phyloP scores from a whole-genome alignment of 2,888 invertebrate species.

The Hydraecia micacea region DNA sequence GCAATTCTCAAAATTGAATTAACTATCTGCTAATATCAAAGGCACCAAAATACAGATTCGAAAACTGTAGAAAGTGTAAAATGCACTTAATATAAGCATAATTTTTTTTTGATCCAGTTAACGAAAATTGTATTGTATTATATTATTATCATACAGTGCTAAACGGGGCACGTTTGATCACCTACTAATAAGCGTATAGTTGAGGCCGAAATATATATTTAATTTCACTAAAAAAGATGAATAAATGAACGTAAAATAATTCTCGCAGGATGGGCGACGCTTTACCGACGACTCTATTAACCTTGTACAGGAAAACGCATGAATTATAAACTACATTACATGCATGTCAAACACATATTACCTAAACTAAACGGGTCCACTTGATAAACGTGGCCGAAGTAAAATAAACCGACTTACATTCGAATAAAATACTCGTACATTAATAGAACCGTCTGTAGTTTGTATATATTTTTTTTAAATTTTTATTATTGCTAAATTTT shows the following conservation, averaged over 20 bases:
- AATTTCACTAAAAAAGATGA: background rate
- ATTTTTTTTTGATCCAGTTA: background rate
- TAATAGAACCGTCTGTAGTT: constrained; percentile 17
- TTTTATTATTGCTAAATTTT: background rate
- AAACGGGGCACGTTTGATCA: background rate
- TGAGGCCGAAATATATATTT: background rate
- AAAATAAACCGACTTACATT: background rate
- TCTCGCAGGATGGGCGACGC: background rate
- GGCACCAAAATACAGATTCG: background rate
- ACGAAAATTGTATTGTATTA: too few species aligned
- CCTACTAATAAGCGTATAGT: background rate
- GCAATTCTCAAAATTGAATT: background rate
- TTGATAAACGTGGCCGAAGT: constrained; percentile 1
- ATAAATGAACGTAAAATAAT: background rate
- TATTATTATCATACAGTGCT: background rate
- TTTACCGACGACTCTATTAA: background rate
- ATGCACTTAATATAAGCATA: too few species aligned
- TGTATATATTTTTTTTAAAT: background rate
- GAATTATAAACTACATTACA: constrained; percentile 38
- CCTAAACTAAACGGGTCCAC: constrained; percentile 14
- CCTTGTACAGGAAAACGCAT: constrained; percentile 27
- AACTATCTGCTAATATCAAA: background rate
- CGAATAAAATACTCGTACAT: constrained; percentile 6
- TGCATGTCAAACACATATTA: constrained; percentile 48
- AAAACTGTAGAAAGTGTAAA: background rate